phyloP scores from a whole-genome alignment of 1,140 invertebrate genomes.

The Triops cancriformis region DNA sequence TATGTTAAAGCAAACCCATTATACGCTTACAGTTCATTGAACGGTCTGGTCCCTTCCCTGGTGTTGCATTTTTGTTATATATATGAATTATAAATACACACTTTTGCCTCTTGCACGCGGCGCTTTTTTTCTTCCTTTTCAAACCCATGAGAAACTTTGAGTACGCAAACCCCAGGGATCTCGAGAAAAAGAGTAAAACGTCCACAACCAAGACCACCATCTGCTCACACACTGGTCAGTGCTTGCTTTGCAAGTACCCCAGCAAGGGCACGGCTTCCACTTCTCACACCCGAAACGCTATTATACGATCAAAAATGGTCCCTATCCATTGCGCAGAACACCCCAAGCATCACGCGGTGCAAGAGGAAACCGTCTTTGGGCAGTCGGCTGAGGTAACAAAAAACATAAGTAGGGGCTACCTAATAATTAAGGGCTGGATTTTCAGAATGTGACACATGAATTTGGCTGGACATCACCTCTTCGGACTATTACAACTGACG shows the following conservation, averaged over 20 bases:
- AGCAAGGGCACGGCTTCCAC: not conserved
- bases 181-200: not conserved
- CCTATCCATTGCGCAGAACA: not conserved
- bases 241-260: not conserved
- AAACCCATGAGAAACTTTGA: not conserved
- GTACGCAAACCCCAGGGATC: not conserved
- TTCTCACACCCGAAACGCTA: not conserved
- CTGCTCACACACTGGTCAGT: not conserved
- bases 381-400: not conserved
- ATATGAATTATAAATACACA: not conserved
- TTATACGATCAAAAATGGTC: not conserved
- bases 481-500: not conserved
- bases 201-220: not conserved
- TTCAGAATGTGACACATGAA: not conserved
- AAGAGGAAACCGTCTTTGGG: not conserved
- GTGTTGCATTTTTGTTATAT: not conserved
- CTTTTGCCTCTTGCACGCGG: not conserved
- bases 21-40: not conserved
- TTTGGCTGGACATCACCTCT: not conserved
- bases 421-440: not conserved
- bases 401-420: not conserved
- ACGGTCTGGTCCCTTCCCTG: not conserved
- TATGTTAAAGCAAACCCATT: constrained; percentile 6
- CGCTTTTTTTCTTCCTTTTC: not conserved
- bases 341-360: not conserved